These are phyloP conservation scores for Anarhynchus alexandrinus DNA, from an alignment of 2,113 vertebrate species.

Conservation along the genomic window DNA sequence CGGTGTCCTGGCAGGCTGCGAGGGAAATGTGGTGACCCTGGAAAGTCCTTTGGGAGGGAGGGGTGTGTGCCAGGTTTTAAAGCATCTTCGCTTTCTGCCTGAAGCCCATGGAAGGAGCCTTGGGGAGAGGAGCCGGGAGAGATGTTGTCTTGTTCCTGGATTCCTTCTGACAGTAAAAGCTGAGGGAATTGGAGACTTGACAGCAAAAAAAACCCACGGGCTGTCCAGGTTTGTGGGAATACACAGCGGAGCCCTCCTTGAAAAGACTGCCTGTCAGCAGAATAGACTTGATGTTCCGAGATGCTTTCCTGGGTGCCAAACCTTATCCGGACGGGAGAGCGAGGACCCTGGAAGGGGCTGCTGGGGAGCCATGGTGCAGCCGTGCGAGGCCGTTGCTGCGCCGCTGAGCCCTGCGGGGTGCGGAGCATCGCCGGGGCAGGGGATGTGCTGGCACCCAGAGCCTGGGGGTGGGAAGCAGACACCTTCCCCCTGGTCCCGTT, in stretches of 20 bases:
- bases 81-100: constrained; percentile 6
- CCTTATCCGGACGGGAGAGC: not conserved
- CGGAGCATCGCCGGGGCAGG: not conserved
- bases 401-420: not conserved
- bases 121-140: not conserved
- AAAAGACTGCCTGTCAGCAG: constrained; percentile 39
- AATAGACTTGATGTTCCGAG: not conserved
- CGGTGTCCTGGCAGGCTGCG: not conserved
- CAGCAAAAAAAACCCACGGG: constrained; percentile 11
- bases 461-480: not conserved
- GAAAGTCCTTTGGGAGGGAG: not conserved
- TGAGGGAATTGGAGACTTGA: constrained; percentile 60
- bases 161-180: constrained; percentile 59
- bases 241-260: constrained; percentile 4
- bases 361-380: not conserved
- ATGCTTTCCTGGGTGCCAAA: not conserved
- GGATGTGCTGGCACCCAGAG: not conserved
- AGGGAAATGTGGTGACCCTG: not conserved
- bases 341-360: not conserved
- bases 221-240: constrained; percentile 57
- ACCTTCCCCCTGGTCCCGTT: not conserved
- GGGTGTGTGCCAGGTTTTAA: constrained; percentile 2
- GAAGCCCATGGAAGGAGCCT: not conserved
- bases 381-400: rapidly evolving
- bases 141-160: constrained; percentile 36